Evolutionary conservation across 2,113 vertebrate species (phyloP).

Genomic region (human (Homo sapiens)): GRCh38 chr18:37571001-37571500

Average conservation of each 20-base stretch:
- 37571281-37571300: neutral
- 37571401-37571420: neutral
- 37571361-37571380: neutral
- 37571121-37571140: neutral
- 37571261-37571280: neutral
- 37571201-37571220: neutral
- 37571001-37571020: neutral
- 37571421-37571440: neutral
- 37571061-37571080: slow-evolving; percentile 16
- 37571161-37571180: neutral
- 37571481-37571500: neutral
- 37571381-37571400: neutral
- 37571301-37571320: neutral
- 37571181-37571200: neutral
- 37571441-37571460: neutral
- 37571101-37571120: slow-evolving; percentile 3
- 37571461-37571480: neutral
- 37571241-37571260: neutral
- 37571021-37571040: slow-evolving; percentile 28
- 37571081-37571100: neutral
- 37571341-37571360: neutral
- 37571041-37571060: neutral
- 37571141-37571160: neutral
- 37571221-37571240: neutral
- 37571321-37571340: neutral